Percentiles rank a stretch among this genome's conserved stretches.
Evolutionary conservation across 53 echinoderm and acorn worm genomes (phyloP).

Genomic region (Paracentrotus lividus): DNA sequence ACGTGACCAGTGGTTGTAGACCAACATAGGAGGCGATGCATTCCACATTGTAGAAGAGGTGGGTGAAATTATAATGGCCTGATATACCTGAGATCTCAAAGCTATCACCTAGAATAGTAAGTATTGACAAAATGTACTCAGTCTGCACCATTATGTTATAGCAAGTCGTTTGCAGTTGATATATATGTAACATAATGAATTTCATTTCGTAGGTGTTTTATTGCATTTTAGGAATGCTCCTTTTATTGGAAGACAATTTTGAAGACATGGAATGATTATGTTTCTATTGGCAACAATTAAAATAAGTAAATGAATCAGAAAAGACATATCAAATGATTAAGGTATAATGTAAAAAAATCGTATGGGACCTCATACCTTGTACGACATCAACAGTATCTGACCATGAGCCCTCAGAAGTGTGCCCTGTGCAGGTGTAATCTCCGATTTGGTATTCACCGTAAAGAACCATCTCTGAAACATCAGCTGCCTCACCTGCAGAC

Average conservation of each 20-base stretch:
- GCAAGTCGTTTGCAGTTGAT: too few relatives aligned
- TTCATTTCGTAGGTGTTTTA: too few relatives aligned
- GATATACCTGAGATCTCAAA: background rate
- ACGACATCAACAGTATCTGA: background rate
- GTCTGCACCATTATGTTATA: background rate
- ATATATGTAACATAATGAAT: too few relatives aligned
- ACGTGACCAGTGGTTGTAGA: constrained; percentile 7
- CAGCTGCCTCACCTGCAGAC: background rate
- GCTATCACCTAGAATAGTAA: background rate
- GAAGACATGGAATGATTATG: too few relatives aligned
- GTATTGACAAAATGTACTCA: too few relatives aligned
- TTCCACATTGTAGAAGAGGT: background rate
- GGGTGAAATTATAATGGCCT: constrained; percentile 36
- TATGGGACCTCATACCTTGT: background rate
- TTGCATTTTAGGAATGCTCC: too few relatives aligned
- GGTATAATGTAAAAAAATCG: background rate
- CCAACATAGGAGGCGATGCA: constrained; percentile 48
- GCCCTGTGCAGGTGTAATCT: constrained; percentile 27
- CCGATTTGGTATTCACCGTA: background rate
- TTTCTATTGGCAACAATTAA: too few relatives aligned
- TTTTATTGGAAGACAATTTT: too few relatives aligned
- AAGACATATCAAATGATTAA: background rate
- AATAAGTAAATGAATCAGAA: background rate
- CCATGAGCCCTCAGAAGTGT: background rate
- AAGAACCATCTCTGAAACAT: background rate